phyloP scores from a whole-genome alignment of 2,888 invertebrate genomes.

The Aporophyla lueneburgensis region DNA sequence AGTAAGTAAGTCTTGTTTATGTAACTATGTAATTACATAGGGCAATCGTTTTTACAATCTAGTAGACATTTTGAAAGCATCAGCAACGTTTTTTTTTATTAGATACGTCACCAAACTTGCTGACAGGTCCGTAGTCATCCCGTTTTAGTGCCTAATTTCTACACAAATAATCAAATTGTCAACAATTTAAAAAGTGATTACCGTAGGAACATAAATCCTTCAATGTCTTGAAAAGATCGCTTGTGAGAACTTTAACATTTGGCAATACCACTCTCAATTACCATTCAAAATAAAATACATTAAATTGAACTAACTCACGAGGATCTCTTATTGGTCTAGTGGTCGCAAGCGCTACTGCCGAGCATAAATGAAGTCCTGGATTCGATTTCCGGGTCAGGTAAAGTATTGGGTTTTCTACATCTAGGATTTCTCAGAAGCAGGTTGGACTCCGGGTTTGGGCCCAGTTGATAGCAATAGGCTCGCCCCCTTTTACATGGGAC shows the following conservation, averaged over 20 bases:
- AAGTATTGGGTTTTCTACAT: not conserved
- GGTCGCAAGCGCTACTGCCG: not conserved
- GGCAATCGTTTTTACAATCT: not conserved
- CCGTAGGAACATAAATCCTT: not conserved
- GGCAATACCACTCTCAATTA: not conserved
- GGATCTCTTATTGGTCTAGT: not conserved
- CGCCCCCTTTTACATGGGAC: too few species aligned
- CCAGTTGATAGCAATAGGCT: too few species aligned
- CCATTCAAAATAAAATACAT: not conserved
- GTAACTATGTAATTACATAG: not conserved
- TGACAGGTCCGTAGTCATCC: not conserved
- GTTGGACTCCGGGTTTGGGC: too few species aligned
- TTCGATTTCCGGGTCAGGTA: too few species aligned
- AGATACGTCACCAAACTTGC: not conserved
- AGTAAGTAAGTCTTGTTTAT: too few species aligned
- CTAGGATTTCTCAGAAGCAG: not conserved
- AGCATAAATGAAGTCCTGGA: too few species aligned
- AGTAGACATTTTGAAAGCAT: not conserved
- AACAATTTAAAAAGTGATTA: too few species aligned
- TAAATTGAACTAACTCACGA: conserved; percentile 4
- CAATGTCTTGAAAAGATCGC: conserved; percentile 10
- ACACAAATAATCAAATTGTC: not conserved
- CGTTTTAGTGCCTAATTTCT: not conserved
- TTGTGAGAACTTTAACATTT: conserved; percentile 22
- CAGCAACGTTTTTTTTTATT: not conserved